Evolutionary conservation across 1,140 invertebrate species (phyloP).

Genomic region (Portunus trituberculatus): DNA sequence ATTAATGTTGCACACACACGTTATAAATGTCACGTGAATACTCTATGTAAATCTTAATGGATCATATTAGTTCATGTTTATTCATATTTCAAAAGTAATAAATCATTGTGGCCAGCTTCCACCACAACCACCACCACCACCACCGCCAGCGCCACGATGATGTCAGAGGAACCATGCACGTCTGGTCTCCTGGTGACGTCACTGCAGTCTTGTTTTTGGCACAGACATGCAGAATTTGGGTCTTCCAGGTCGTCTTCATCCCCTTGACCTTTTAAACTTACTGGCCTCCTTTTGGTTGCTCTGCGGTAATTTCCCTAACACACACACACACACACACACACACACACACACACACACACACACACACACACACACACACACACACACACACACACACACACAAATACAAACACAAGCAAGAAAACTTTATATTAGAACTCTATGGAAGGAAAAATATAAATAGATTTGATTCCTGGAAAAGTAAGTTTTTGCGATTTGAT

Average conservation of each 20-base stretch:
- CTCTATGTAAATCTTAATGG: not conserved
- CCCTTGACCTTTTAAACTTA: not conserved
- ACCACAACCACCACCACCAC: not conserved
- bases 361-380: not conserved
- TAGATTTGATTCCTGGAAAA: too few relatives aligned
- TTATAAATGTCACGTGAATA: not conserved
- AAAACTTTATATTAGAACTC: too few relatives aligned
- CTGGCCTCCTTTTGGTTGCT: not conserved
- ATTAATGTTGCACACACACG: too few relatives aligned
- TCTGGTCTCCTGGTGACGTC: not conserved
- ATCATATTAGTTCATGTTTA: not conserved
- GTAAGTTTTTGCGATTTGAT: too few relatives aligned
- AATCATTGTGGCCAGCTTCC: not conserved
- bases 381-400: constrained; percentile 1
- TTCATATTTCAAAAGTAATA: not conserved
- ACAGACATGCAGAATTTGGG: not conserved
- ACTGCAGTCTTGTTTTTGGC: not conserved
- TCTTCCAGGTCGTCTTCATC: not conserved
- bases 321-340: constrained; percentile 20
- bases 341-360: constrained; percentile 17
- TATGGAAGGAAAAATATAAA: too few relatives aligned
- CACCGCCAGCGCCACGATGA: not conserved
- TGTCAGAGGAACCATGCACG: not conserved
- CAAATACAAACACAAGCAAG: not conserved
- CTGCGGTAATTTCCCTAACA: not conserved